Evolutionary conservation across 1,140 invertebrate species (phyloP), one percentile per base, ranked within the genome.

Genomic region (Zaprionus inermis): DNA sequence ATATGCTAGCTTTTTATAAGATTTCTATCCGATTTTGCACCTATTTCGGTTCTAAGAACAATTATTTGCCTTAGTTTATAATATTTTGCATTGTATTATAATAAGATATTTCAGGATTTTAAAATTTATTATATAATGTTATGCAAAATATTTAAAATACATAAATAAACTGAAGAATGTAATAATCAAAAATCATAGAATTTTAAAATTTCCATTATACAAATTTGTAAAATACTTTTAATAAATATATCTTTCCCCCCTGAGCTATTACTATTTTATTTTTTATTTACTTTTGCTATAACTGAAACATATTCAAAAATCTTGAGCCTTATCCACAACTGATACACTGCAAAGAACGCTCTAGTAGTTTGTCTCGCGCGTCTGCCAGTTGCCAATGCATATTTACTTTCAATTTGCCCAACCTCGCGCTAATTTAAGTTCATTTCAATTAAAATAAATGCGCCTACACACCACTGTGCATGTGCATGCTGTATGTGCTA

Each of bases 391-490:
- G 14, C 36, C 36, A 38, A 32, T 32, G 30, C 30, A 32, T 32
- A 36, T 14, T 36, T 78, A 86, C 79, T 90, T 85, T 90, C 82
- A 86, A 90, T 86, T 86, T 78, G 61, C 55, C 79, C 81, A 90
- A 72, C 88, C 88, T 90, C 86, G 88, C 78, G 78, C 88, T 81
- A 77, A 84, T 84, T 88, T 84, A 78, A 91, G 88, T 91, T 84
- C 88, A 88, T 81, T 91, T 90, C 68, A 86, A 90, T 86, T 81
- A 84, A 90, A 90, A 70, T 70, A 77, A 86, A 76, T 78, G 57
- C 30, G 55, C 30, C 58, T 38, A n/a, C 36, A n/a, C 36, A n/a
- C 36, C 5, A n/a, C 60, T 57, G 24, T 63, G 44, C 49, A 28
- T 71, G 52, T 59, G 30, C 22, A 28, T 63, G 1, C 24, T 11